A percentile compares a stretch with the other conserved stretches of the same genome.
Evolutionary conservation across 1,140 invertebrate species (phyloP).

Genomic region (Brachionus calyciflorus): DNA sequence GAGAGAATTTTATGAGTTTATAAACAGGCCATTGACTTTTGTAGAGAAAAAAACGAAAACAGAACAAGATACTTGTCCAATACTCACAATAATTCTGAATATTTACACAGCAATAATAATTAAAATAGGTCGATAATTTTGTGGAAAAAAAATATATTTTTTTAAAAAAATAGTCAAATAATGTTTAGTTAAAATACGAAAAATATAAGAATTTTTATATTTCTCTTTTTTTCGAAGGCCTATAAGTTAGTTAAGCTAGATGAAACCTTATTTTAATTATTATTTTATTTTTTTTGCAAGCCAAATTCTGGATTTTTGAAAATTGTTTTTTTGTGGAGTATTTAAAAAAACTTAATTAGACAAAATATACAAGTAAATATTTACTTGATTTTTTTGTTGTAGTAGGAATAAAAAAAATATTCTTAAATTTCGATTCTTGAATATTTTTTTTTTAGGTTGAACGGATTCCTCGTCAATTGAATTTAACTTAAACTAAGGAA

Average conservation of each 20-base stretch:
- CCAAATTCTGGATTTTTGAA: slow-evolving; percentile 9
- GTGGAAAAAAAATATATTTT: too few relatives aligned
- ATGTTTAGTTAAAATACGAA: slow-evolving; percentile 8
- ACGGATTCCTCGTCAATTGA: too few relatives aligned
- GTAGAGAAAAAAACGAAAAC: neutral
- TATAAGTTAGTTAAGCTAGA: slow-evolving; percentile 33
- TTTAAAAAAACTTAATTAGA: slow-evolving; percentile 35
- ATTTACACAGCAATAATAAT: neutral
- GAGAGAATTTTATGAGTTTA: neutral
- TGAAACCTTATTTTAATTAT: slow-evolving; percentile 44
- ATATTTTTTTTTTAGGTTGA: too few relatives aligned
- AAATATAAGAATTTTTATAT: neutral
- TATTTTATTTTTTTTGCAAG: slow-evolving; percentile 19
- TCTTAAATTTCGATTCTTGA: neutral
- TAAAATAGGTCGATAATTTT: slow-evolving; percentile 10
- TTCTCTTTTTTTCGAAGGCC: slow-evolving; percentile 13
- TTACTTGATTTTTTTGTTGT: slow-evolving; percentile 8
- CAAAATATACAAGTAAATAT: slow-evolving; percentile 32
- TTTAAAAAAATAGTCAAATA: slow-evolving; percentile 30
- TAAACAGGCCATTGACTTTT: slow-evolving; percentile 21
- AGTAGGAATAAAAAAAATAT: neutral
- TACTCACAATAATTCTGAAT: neutral
- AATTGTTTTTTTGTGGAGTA: too few relatives aligned
- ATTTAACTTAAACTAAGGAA: too few relatives aligned
- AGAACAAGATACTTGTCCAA: neutral